A percentile compares a stretch with the other conserved stretches of the same genome.
Evolutionary conservation across 2,797 vertebrate genomes (phyloP).

Genomic region (Steatocranus sp.): DNA sequence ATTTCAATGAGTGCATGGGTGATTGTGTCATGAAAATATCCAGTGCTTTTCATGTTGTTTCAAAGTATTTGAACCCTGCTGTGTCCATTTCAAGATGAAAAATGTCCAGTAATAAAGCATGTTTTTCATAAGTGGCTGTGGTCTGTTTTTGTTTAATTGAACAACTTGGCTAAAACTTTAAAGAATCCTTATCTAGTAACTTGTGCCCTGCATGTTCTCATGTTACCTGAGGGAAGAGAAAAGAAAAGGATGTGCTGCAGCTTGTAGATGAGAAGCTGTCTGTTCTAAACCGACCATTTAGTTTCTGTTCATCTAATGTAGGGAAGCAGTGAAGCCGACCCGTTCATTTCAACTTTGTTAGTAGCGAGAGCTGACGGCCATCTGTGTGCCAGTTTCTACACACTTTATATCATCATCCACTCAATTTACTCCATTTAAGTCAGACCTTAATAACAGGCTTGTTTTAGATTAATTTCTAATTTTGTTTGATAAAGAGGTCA

Average conservation of each 20-base stretch:
- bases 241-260: background rate
- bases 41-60: constrained; percentile 29
- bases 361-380: background rate
- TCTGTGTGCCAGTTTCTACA: background rate
- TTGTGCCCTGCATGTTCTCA: background rate
- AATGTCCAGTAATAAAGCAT: constrained; percentile 35
- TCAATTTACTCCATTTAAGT: background rate
- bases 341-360: background rate
- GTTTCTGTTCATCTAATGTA: constrained; percentile 2
- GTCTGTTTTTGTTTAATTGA: background rate
- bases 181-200: background rate
- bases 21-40: constrained; percentile 8
- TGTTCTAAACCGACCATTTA: background rate
- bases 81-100: constrained; percentile 16
- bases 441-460: background rate
- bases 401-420: background rate
- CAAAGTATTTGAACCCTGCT: background rate
- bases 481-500: background rate
- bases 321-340: background rate
- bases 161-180: background rate
- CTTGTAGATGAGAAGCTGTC: background rate
- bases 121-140: background rate
- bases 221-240: background rate
- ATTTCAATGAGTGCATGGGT: constrained; percentile 26
- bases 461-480: background rate